These are phyloP conservation scores for Chelmon rostratus DNA, from an alignment of 2,797 vertebrate genomes.

Conservation along the genomic window DNA sequence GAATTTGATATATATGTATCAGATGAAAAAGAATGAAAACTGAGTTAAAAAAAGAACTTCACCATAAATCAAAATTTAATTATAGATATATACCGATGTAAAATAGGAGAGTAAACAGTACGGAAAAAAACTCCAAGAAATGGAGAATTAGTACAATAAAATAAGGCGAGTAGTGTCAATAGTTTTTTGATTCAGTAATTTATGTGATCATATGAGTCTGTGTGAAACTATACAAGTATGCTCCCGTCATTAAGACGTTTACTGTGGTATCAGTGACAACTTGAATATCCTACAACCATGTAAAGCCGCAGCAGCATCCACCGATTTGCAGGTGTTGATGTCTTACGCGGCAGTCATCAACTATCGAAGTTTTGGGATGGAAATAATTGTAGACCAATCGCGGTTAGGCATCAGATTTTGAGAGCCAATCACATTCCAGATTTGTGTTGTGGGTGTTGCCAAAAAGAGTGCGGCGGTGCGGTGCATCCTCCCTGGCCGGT, in stretches of 20 bases:
- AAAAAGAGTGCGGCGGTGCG: conserved; percentile 46
- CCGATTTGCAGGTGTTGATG: conserved; percentile 60
- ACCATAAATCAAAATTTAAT: neutral
- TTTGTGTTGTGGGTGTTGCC: conserved; percentile 67
- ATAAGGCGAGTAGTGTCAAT: neutral
- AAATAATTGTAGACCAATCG: conserved; percentile 75
- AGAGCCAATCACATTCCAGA: conserved; percentile 71
- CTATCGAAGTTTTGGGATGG: conserved; percentile 61
- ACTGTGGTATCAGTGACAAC: neutral
- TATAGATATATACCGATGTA: neutral
- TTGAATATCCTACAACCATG: neutral
- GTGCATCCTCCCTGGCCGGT: conserved; percentile 63
- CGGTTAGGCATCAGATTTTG: conserved; percentile 7
- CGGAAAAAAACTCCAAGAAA: neutral
- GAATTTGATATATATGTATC: too few relatives aligned
- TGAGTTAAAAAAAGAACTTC: neutral
- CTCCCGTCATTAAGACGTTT: neutral
- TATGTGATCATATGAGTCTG: neutral
- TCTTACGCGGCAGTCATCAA: conserved; percentile 38
- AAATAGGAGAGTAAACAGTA: neutral
- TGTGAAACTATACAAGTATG: neutral
- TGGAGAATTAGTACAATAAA: neutral
- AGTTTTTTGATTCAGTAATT: neutral
- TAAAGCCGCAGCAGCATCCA: conserved; percentile 34
- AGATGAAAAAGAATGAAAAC: neutral